phyloP scores from a whole-genome alignment of 2,888 invertebrate genomes.

The Rapana venosa region DNA sequence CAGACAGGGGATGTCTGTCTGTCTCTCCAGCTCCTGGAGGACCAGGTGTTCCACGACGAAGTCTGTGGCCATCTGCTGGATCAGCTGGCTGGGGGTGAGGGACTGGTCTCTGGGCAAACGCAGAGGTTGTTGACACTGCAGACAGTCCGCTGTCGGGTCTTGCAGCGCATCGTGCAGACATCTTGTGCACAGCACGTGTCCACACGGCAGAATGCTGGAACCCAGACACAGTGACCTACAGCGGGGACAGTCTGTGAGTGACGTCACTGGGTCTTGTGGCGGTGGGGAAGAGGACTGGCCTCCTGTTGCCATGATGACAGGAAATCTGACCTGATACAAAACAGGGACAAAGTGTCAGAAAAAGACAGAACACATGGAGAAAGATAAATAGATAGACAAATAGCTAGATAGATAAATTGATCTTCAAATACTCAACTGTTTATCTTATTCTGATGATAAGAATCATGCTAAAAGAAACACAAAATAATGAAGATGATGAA shows the following conservation, averaged over 20 bases:
- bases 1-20: neutral
- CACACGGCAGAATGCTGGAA: neutral
- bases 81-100: neutral
- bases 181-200: constrained; percentile 1
- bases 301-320: neutral
- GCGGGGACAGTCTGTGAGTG: neutral
- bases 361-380: too few relatives aligned
- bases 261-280: neutral
- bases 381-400: too few relatives aligned
- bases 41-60: neutral
- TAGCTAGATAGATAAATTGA: too few relatives aligned
- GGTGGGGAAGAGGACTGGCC: neutral
- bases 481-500: too few relatives aligned
- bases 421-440: too few relatives aligned
- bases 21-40: neutral
- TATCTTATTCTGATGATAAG: too few relatives aligned
- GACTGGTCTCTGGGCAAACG: neutral
- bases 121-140: neutral
- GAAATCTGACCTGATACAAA: neutral
- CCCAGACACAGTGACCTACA: constrained; percentile 20
- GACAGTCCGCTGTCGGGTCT: too few relatives aligned
- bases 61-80: neutral
- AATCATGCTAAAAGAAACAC: too few relatives aligned
- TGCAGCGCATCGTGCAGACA: neutral
- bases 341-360: too few relatives aligned